Evolutionary conservation across 2,797 vertebrate genomes (phyloP).

Genomic region (Fringilla coelebs): DNA sequence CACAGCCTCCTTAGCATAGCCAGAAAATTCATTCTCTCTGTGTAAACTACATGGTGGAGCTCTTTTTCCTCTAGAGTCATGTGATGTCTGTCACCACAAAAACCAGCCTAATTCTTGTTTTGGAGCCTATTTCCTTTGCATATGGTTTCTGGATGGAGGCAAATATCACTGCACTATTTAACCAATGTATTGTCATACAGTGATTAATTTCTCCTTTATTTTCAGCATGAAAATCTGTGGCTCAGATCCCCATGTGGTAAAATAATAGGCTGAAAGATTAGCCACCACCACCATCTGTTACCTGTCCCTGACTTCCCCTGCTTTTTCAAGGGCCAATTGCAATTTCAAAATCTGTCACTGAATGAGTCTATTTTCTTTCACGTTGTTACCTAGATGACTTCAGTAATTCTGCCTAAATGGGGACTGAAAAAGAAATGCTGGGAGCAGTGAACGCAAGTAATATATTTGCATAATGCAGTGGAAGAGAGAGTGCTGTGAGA

Average conservation of each 20-base stretch:
- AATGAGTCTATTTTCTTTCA: conserved; percentile 62
- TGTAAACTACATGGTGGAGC: background rate
- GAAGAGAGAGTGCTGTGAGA: background rate
- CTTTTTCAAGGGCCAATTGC: conserved; percentile 50
- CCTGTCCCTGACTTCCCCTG: conserved; percentile 24
- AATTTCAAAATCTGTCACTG: conserved; percentile 61
- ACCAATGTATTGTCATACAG: conserved; percentile 11
- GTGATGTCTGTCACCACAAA: background rate
- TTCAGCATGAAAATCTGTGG: conserved; percentile 47
- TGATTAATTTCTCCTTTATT: conserved; percentile 50
- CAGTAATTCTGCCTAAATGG: conserved; percentile 48
- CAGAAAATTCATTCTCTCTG: background rate
- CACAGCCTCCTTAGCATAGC: background rate
- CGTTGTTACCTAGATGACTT: conserved; percentile 38
- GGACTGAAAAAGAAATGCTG: conserved; percentile 45
- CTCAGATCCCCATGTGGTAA: conserved; percentile 54
- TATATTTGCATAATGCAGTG: conserved; percentile 30
- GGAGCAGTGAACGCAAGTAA: background rate
- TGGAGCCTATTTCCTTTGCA: background rate
- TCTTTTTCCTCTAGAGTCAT: background rate
- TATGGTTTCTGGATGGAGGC: conserved; percentile 20
- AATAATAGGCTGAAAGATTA: conserved; percentile 63
- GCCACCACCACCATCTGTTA: conserved; percentile 52
- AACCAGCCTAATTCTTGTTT: background rate
- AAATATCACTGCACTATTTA: conserved; percentile 19